These are phyloP conservation scores for Psephotus haematonotus DNA, from an alignment of 2,113 vertebrate genomes.

Conservation along the genomic window DNA sequence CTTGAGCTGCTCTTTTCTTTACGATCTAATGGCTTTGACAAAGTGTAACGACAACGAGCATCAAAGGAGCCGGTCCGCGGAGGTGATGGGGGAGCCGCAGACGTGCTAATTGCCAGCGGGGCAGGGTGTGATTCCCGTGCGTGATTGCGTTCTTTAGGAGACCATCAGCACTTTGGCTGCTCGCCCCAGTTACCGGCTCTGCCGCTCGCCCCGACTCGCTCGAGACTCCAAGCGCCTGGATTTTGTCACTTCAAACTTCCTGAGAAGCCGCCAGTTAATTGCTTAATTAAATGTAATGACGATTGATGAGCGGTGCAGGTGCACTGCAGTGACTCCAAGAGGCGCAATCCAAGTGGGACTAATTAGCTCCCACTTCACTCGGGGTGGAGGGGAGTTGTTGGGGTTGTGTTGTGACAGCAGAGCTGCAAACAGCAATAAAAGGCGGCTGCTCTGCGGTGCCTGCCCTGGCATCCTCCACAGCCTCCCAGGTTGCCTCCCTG, in stretches of 20 bases:
- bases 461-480: background rate
- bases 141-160: background rate
- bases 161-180: conserved; percentile 23
- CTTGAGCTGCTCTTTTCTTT: background rate
- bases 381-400: background rate
- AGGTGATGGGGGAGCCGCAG: conserved; percentile 45
- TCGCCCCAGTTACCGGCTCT: background rate
- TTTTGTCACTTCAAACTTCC: conserved; percentile 27
- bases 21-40: background rate
- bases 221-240: background rate
- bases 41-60: background rate
- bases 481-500: background rate
- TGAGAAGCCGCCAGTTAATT: conserved; percentile 29
- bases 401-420: background rate
- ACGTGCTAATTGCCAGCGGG: background rate
- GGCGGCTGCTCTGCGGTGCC: background rate
- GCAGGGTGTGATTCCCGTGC: background rate
- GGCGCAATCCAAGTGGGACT: background rate
- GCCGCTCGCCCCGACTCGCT: background rate
- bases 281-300: conserved; percentile 48
- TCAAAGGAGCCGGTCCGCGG: conserved; percentile 10
- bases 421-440: background rate
- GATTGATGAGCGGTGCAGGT: conserved; percentile 38
- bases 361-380: conserved; percentile 26
- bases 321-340: background rate